Evolutionary conservation across 2,113 vertebrate species (phyloP), one percentile per base, ranked within the genome.

Genomic region (Oenanthe oenanthe): DNA sequence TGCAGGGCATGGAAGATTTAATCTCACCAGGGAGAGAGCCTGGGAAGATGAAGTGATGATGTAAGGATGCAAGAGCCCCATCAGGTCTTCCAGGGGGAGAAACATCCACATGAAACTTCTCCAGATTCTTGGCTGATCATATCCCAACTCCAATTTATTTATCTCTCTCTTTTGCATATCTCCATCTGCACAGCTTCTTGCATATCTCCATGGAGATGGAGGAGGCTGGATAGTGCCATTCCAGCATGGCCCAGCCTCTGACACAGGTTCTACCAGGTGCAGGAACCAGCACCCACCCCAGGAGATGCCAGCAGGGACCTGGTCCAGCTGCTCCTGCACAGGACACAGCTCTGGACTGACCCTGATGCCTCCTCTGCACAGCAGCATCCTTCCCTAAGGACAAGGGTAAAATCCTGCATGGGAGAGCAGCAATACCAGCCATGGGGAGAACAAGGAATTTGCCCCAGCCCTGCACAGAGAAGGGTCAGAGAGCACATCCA

Each of bases 191-290:
- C 68, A 1, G 60, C 82, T 97, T 80, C 92, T 54, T 60, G 75
- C 72, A 71, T 72, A 93, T 96, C 93, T 94, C 96, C 94, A 96
- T 96, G 95, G 96, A 93, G 93, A 97, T 92, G 93, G 57, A 94
- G 94, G 89, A 71, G 89, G 80, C 71, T 76, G 85, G 91, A 26
- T 76, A 28, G 77, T 17, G 82, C 79, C 60, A 54, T 53, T 71
- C 88, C 25, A 13, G 51, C 47, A 4, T 4, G 18, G 38, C 83
- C 57, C 89, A 67, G 61, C 18, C 4, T 0, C 81, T 36, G 58
- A 26, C 84, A 43, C 2, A 7, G 76, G 54, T 82, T 71, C 79
- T 40, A 29, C 32, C 25, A 40, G 78, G 50, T 56, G 65, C 89
- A 48, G 60, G 38, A 72, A 73, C 8, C 56, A 70, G 58, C 61